Conservation (phyloP, 1,140 invertebrate genomes). For the Hypothenemus hampei region DNA sequence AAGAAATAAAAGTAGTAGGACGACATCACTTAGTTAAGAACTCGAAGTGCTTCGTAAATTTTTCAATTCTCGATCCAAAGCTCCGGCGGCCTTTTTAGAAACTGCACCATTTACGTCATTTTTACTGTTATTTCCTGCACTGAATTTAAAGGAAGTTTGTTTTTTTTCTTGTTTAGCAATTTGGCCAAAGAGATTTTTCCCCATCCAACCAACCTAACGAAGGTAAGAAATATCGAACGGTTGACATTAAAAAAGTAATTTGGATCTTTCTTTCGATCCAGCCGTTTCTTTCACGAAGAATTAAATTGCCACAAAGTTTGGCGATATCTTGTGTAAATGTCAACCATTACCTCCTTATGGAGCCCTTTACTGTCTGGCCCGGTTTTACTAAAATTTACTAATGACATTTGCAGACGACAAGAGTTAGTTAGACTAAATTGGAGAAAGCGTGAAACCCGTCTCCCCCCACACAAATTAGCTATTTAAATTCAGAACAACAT, state of each 20-base stretch:
- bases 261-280: background rate
- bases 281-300: too few relatives aligned
- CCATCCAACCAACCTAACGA: background rate
- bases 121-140: conserved; percentile 15
- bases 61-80: conserved; percentile 11
- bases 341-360: too few relatives aligned
- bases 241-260: background rate
- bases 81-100: conserved; percentile 3
- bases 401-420: too few relatives aligned
- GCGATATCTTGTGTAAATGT: too few relatives aligned
- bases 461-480: too few relatives aligned
- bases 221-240: conserved; percentile 6
- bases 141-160: conserved; percentile 6
- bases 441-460: too few relatives aligned
- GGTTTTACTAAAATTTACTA: too few relatives aligned
- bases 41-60: conserved; percentile 15
- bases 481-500: background rate
- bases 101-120: conserved; percentile 15
- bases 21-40: conserved; percentile 13
- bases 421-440: too few relatives aligned
- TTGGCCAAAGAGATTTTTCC: conserved; percentile 5
- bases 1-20: conserved; percentile 8
- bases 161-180: conserved; percentile 9
- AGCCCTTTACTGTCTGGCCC: too few relatives aligned
- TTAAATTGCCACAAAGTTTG: too few relatives aligned